Conservation (phyloP, 2,113 vertebrate genomes). For the Ramphastos sulfuratus region DNA sequence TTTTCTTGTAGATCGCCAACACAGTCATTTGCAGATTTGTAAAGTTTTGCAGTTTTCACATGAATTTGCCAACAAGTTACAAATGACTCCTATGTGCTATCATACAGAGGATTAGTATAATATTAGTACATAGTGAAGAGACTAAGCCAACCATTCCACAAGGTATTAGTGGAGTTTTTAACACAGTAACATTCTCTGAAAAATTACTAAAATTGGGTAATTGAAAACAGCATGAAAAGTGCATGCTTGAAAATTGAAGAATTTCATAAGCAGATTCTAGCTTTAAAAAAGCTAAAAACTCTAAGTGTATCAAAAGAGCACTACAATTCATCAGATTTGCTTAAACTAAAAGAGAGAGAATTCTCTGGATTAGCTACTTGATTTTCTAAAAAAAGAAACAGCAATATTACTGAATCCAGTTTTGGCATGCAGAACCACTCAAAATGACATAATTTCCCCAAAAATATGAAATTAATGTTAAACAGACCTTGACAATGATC, state of each 20-base stretch:
- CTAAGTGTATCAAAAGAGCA: not conserved
- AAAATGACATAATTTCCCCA: not conserved
- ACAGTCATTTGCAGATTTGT: not conserved
- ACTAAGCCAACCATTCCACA: not conserved
- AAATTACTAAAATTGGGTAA: not conserved
- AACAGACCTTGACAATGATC: conserved; percentile 95
- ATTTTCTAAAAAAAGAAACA: not conserved
- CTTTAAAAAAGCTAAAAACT: not conserved
- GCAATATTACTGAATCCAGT: not conserved
- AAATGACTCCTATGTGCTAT: not conserved
- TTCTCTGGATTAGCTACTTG: not conserved
- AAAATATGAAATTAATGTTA: not conserved
- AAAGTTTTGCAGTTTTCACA: not conserved
- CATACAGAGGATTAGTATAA: not conserved
- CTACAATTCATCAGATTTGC: rapidly evolving
- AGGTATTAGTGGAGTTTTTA: not conserved
- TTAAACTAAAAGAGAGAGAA: not conserved
- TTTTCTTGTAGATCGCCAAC: not conserved
- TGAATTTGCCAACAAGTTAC: not conserved
- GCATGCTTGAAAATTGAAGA: not conserved
- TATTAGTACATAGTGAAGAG: not conserved
- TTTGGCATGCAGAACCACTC: not conserved
- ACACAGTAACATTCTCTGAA: not conserved
- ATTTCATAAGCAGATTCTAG: not conserved
- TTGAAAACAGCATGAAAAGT: not conserved